Percentiles rank a stretch among this genome's conserved stretches.
These are phyloP conservation scores for Dolichallabes microphthalmus DNA, from an alignment of 2,113 vertebrate species.

Conservation along the genomic window DNA sequence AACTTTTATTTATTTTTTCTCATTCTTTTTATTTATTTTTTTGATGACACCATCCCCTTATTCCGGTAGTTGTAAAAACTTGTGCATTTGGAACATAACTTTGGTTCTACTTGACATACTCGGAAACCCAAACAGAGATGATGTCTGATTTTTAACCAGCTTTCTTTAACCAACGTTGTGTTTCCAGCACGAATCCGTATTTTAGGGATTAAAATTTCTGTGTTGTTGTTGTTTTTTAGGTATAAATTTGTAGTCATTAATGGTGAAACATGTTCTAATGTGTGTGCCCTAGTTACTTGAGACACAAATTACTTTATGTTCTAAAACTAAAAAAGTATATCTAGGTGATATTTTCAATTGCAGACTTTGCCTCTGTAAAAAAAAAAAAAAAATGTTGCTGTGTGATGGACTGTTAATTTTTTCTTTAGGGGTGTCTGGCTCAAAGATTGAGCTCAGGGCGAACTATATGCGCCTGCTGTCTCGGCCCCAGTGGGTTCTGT, in stretches of 20 bases:
- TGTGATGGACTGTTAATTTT: not conserved
- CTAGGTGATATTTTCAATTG: not conserved
- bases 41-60: too few species aligned
- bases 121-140: too few species aligned
- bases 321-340: not conserved
- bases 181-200: too few species aligned
- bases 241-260: too few species aligned
- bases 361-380: not conserved
- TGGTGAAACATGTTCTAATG: too few species aligned
- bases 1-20: not conserved
- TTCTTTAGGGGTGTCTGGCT: constrained; percentile 77
- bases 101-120: too few species aligned
- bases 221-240: too few species aligned
- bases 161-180: too few species aligned
- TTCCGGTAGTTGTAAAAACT: too few species aligned
- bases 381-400: not conserved
- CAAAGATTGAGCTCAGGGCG: constrained; percentile 71
- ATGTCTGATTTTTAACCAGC: too few species aligned
- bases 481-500: constrained; percentile 87
- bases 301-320: not conserved
- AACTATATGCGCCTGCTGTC: constrained; percentile 86
- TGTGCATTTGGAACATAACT: too few species aligned
- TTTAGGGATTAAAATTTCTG: too few species aligned
- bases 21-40: not conserved
- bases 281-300: not conserved